Conservation (phyloP, 1,140 invertebrate genomes). For the Drosophila nikananu region DNA sequence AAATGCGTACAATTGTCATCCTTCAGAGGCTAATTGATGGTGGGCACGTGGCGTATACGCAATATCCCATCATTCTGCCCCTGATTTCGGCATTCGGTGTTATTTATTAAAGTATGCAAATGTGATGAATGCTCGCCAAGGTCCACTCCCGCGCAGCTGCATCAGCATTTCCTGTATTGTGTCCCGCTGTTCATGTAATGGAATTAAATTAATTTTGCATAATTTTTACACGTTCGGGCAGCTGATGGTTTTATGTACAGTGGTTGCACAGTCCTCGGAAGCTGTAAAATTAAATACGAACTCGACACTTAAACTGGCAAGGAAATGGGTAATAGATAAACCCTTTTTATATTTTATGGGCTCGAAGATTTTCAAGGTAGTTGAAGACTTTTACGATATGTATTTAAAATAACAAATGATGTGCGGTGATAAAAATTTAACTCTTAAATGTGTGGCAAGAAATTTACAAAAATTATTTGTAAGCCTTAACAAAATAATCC, state of each 20-base stretch:
- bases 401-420: too few species aligned
- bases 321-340: too few species aligned
- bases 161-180: neutral
- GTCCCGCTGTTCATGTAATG: slow-evolving; percentile 14
- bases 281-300: neutral
- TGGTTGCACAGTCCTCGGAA: neutral
- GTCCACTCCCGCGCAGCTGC: slow-evolving; percentile 1
- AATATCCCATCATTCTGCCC: neutral
- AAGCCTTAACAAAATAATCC: too few species aligned
- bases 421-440: too few species aligned
- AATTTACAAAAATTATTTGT: too few species aligned
- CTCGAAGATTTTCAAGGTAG: too few species aligned
- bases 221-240: slow-evolving; percentile 24
- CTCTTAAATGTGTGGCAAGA: too few species aligned
- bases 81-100: slow-evolving; percentile 20
- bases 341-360: too few species aligned
- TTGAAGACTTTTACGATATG: too few species aligned
- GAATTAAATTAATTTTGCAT: slow-evolving; percentile 48
- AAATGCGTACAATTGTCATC: too few species aligned
- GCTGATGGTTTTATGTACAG: slow-evolving; percentile 6
- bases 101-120: slow-evolving; percentile 47
- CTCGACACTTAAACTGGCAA: neutral
- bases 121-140: slow-evolving; percentile 32
- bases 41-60: slow-evolving; percentile 35
- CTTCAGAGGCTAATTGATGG: slow-evolving; percentile 29